Evolutionary conservation across 2,113 vertebrate species (phyloP), one percentile per base, ranked within the genome.

Genomic region (Pseudonaja textilis): DNA sequence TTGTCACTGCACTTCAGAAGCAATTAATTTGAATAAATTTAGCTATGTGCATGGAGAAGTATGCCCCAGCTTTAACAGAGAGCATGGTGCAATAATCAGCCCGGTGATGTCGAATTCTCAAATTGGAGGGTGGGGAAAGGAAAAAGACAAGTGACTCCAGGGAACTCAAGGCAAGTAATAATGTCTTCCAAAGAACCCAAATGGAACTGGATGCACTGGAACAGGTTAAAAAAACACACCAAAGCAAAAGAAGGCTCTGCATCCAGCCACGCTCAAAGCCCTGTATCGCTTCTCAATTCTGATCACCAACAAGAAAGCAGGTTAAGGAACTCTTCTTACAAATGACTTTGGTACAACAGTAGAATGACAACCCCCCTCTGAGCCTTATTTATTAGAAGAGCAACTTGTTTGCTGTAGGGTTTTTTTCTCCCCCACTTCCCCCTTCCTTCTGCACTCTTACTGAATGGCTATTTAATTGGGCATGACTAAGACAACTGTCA

Each of bases 401-500:
- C 89, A 88, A 91, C 55, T 93, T 91, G 54, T 93, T 89, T 88
- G 92, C 6, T 87, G 42, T 26, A 18, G 91, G 81, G 85, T 11
- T 8, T 10, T 10, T 47, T 57, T 26, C 26, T 29, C 26, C 59
- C 5, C 9, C 57, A 23, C 57, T 64, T 34, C 23, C 52, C 64
- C 29, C 26, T 64, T 50, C 59, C 87, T 91, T 94, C 91, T 56
- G 39, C 88, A 74, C 91, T 93, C 93, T 92, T 3, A 1, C 91
- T 50, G 92, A 87, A 89, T 0, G 26, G 52, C 93, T 74, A 91
- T 88, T 64, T 94, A 95, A 94, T 47, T 87, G 91, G 93, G 86
- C 91, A 69, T 88, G 93, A 92, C 10, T 4, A 90, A 88, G 93
- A 91, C 95, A 95, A 94, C 95, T 93, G 94, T 45, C 6, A 1